Base-by-base conservation (phyloP, 2,113 vertebrate genomes). In the Oncorhynchus gorbuscha region DNA sequence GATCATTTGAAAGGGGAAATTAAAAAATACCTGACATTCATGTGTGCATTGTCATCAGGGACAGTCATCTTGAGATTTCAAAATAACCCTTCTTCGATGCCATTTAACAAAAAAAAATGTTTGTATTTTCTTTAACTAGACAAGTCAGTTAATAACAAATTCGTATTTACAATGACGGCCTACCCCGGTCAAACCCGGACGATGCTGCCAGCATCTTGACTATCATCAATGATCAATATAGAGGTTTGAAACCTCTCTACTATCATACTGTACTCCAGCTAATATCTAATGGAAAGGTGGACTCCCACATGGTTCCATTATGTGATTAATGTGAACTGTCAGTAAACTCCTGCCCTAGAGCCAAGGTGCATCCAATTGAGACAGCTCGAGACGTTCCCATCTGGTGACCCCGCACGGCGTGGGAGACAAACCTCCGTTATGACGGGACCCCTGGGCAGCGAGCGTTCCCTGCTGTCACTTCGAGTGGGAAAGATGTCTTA, bases 261-360 rank as follows among this genome's bases (percentile, higher is more conserved):
- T 11, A 45, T 45, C 9, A 45, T 45, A 45, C 39, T 64, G 20
- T 24, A 26, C 61, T 64, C 11, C 12, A 64, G 39, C 39, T 45
- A 9, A 45, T 45, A 64, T 64, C 32, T 45, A 22, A 13, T 45
- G 16, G 8, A 55, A 55, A 55, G 16, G 4, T 18, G 16, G 51
- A 55, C 4, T 14, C 51, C 3, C 14, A 55, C 51, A 18, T 18
- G 13, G 16, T 55, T 55, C 51, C 18, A 55, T 18, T 55, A 16
- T 71, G 59, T 84, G 90, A 90, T 86, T 89, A 86, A 91, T 86
- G 69, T 72, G 73, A 71, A 73, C 76, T 85, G 91, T 88, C 89
- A 89, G 79, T 81, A 82, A 82, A 85, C 79, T 86, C 62, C 72
- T 86, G 89, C 88, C 89, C 89, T 83, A 62, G 84, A 88, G 89